A percentile compares a stretch with the other conserved stretches of the same genome.
These are phyloP conservation scores for Gonatopus flavifemur DNA, from an alignment of 1,140 invertebrate species.

Conservation along the genomic window DNA sequence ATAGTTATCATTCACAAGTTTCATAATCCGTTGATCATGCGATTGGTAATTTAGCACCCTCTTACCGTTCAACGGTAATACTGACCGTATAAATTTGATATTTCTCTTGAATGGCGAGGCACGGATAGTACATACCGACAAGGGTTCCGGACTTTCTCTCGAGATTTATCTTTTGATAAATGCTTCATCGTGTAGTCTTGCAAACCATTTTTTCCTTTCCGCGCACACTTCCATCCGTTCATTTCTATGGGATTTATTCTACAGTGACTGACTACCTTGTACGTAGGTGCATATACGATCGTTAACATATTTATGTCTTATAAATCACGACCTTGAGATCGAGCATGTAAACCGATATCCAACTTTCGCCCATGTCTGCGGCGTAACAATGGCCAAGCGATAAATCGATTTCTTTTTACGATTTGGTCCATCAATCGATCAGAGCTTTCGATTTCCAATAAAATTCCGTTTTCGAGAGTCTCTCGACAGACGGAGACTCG, in stretches of 20 bases:
- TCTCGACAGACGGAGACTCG: constrained; percentile 1
- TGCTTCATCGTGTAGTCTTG: not conserved
- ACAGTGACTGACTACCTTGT: too few species aligned
- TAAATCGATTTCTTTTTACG: not conserved
- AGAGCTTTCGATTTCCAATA: too few species aligned
- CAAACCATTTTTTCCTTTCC: not conserved
- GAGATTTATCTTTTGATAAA: not conserved
- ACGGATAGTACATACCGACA: too few species aligned
- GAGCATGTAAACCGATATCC: constrained; percentile 19
- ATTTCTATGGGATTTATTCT: too few species aligned
- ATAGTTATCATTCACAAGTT: too few species aligned
- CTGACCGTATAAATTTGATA: too few species aligned
- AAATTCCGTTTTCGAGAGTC: too few species aligned
- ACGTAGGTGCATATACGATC: too few species aligned
- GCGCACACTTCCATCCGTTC: too few species aligned
- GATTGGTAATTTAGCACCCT: not conserved
- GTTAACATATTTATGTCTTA: constrained; percentile 1
- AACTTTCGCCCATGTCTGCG: constrained; percentile 24
- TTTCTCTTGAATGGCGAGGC: too few species aligned
- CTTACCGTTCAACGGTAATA: too few species aligned
- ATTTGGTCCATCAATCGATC: not conserved
- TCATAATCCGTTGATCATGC: not conserved
- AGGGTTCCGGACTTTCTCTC: constrained; percentile 1
- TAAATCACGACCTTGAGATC: constrained; percentile 30
- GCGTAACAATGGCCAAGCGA: constrained; percentile 5